These are phyloP conservation scores for Piprites chloris DNA, from an alignment of 2,113 vertebrate genomes.

Conservation along the genomic window DNA sequence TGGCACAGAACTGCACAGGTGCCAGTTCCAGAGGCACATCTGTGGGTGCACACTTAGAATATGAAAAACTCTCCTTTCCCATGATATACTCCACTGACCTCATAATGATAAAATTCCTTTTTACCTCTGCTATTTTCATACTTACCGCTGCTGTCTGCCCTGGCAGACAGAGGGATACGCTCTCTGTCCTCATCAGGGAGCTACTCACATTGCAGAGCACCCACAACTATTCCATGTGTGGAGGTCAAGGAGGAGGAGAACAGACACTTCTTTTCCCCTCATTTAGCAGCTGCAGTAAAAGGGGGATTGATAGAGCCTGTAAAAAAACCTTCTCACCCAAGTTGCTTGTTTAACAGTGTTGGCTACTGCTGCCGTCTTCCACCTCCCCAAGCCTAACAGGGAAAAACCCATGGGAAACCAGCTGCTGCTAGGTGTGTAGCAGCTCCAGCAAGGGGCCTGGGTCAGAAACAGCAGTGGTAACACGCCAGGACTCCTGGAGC, in stretches of 20 bases:
- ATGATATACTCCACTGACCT: neutral
- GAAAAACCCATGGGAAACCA: neutral
- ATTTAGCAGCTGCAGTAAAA: neutral
- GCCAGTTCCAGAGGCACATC: neutral
- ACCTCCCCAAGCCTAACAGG: neutral
- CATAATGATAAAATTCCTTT: neutral
- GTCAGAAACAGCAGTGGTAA: fast-evolving
- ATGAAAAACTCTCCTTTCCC: neutral
- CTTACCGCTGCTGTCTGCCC: neutral
- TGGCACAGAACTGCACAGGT: neutral
- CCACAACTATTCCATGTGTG: neutral
- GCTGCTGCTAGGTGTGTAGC: neutral
- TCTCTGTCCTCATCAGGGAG: neutral
- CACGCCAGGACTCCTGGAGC: neutral
- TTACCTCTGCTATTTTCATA: neutral
- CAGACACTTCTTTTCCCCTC: neutral
- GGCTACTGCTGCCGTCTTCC: neutral
- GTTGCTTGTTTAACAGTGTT: neutral
- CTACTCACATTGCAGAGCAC: neutral
- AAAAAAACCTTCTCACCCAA: neutral
- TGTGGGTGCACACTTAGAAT: neutral
- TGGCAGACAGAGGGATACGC: neutral
- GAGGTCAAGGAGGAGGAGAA: neutral
- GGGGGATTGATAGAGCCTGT: neutral
- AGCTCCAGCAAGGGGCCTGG: fast-evolving